Base-by-base conservation (phyloP, 2,797 vertebrate genomes). In the Coccyzus lansbergi region DNA sequence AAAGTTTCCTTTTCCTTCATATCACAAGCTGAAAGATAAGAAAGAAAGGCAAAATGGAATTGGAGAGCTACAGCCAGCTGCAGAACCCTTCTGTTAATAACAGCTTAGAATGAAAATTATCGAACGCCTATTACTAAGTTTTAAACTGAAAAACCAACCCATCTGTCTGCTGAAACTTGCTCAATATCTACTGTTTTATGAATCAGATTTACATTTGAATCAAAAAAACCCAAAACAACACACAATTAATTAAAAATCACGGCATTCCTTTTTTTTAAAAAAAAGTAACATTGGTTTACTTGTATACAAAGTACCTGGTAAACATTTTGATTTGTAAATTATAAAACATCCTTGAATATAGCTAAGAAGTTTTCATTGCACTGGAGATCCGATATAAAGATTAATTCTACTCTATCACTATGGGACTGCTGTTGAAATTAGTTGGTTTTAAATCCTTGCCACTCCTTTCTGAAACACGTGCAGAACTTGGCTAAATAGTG, bases 401-500 rank as follows among this genome's bases (percentile, higher is more conserved):
- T 84, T 60, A 77, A 70, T 83, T 68, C 33, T 80, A 55, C 19
- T 90, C 38, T 46, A 51, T 20, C 10, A 42, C 44, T 58, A 25
- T 33, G 51, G 72, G 18, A 25, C 42, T 40, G 55, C 5, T 78
- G 36, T 17, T 59, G 82, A 84, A 40, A 51, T 56, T 71, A 62
- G 51, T 33, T 70, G 38, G n/a, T 20, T 78, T 93, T 81, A 76
- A 78, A 81, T 84, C 86, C 44, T 79, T 74, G 72, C 40, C 56
- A 64, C 67, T 84, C 68, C 79, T 77, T 62, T 93, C 70, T 58
- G 85, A 95, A 96, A 91, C 59, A 91, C 2, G 19, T 76, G 86
- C 72, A 96, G 86, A 96, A 92, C 59, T 82, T 94, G 75, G 77
- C 86, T 93, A 67, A 63, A 42, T 16, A 56, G 77, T 44, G 79